Conservation (phyloP, 2,888 invertebrate genomes). For the Heliconius hortense region DNA sequence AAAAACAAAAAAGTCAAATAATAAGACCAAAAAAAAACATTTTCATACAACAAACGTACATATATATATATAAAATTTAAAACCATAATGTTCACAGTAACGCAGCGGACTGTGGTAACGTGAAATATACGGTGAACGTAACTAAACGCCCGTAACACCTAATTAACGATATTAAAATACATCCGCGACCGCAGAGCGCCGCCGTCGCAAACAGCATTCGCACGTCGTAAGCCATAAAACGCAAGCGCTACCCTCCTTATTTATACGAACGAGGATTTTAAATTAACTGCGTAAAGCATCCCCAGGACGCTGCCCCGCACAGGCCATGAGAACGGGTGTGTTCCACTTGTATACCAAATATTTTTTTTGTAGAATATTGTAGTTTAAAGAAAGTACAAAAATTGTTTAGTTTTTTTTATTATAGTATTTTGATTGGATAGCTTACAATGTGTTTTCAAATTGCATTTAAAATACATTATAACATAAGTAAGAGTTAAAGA, state of each 20-base stretch:
- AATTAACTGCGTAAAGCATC: constrained; percentile 80
- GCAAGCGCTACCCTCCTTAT: constrained; percentile 81
- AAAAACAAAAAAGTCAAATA: too few relatives aligned
- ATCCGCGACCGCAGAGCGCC: constrained; percentile 67
- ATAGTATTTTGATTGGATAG: not conserved
- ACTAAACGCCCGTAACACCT: constrained; percentile 71
- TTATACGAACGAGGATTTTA: constrained; percentile 81
- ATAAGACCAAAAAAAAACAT: too few relatives aligned
- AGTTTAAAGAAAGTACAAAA: too few relatives aligned
- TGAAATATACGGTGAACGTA: constrained; percentile 45
- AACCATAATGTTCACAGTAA: constrained; percentile 35
- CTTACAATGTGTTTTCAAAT: too few relatives aligned
- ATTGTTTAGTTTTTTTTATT: too few relatives aligned
- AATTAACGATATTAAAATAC: constrained; percentile 82
- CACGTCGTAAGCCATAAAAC: constrained; percentile 80
- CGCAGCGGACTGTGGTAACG: constrained; percentile 30
- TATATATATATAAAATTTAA: constrained; percentile 23
- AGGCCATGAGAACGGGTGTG: constrained; percentile 51
- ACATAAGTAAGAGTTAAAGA: too few relatives aligned
- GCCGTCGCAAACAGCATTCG: constrained; percentile 73
- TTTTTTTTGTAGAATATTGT: too few relatives aligned
- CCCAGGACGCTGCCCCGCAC: constrained; percentile 59
- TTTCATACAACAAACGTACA: not conserved
- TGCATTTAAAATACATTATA: too few relatives aligned
- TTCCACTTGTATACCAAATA: constrained; percentile 48